Base-by-base conservation (phyloP, 2,888 invertebrate genomes). In the Drosophila ochracea region DNA sequence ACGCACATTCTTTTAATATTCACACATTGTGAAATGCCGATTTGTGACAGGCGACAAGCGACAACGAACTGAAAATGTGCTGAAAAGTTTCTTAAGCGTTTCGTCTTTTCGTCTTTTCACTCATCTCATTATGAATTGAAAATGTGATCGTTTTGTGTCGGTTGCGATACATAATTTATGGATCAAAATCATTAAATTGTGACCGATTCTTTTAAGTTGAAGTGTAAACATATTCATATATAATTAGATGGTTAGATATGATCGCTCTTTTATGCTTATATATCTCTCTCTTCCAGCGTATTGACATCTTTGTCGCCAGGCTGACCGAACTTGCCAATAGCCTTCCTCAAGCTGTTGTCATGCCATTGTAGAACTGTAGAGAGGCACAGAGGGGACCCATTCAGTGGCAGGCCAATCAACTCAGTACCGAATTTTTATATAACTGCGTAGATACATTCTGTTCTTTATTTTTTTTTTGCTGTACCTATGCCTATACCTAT, bases 391-490 rank as follows among this genome's bases (percentile, higher is more conserved):
- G 54, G 19, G 65, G 19, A 60, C 62, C 68, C 63, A 81, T 83
- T 86, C 71, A 77, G 68, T 58, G 71, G 73, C 68, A 73, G 55
- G 68, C 70, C 85, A 82, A 88, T 87, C 85, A 83, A 73, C 74
- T 66, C 76, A 60, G 74, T 72, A 72, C 78, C 66, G 71, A 81
- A 71, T 59, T 53, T 69, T 37, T 85, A 76, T 83, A 71, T 76
- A 88, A 83, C 84, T 84, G 84, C 89, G 84, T 81, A 84, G 84
- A 89, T 59, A 80, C 64, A 80, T 85, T 84, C 69, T 68, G 60
- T 69, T 67, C 61, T 62, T 67, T 71, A 57, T 39, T n/a, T 43
- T 39, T n/a, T 43, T 35, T 67, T 33, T 25, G 3, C 25, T 25
- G 2, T 25, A 25, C 25, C 25, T 25, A 25, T 25, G 25, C 4